phyloP scores from a whole-genome alignment of 2,113 vertebrate genomes.

The Scomber japonicus region DNA sequence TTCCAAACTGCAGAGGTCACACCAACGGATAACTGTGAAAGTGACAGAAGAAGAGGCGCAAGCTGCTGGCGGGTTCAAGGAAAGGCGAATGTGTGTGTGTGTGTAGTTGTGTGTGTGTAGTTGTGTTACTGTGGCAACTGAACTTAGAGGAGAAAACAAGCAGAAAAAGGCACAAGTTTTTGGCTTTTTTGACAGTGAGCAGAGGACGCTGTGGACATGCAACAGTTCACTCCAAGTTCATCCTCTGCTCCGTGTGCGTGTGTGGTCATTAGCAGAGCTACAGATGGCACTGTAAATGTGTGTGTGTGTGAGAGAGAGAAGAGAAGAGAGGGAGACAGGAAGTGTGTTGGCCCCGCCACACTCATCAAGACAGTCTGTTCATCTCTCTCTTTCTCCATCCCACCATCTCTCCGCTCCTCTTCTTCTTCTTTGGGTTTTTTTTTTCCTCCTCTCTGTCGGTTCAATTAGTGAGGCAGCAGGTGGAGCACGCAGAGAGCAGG shows the following conservation, averaged over 20 bases:
- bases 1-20: conserved; percentile 62
- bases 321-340: conserved; percentile 43
- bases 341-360: conserved; percentile 54
- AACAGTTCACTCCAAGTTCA: conserved; percentile 72
- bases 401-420: conserved; percentile 31
- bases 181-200: conserved; percentile 64
- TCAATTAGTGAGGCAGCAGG: conserved; percentile 77
- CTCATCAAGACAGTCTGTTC: conserved; percentile 68
- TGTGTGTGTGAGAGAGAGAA: conserved; percentile 36
- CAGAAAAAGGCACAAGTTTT: conserved; percentile 61
- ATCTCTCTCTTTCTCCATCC: conserved; percentile 47
- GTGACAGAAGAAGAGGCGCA: conserved; percentile 41
- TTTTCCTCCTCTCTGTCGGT: conserved; percentile 30
- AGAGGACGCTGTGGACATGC: conserved; percentile 59
- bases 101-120: conserved; percentile 20
- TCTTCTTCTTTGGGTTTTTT: conserved; percentile 15
- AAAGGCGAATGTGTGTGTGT: conserved; percentile 48
- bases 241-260: conserved; percentile 15
- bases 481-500: conserved; percentile 63
- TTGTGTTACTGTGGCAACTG: not conserved
- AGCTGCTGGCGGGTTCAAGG: conserved; percentile 69
- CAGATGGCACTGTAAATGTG: conserved; percentile 70
- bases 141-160: conserved; percentile 59
- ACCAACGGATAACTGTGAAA: not conserved
- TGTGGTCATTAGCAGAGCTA: conserved; percentile 50